Conservation (phyloP, 2,113 vertebrate genomes). For the Neolamprologus longior region DNA sequence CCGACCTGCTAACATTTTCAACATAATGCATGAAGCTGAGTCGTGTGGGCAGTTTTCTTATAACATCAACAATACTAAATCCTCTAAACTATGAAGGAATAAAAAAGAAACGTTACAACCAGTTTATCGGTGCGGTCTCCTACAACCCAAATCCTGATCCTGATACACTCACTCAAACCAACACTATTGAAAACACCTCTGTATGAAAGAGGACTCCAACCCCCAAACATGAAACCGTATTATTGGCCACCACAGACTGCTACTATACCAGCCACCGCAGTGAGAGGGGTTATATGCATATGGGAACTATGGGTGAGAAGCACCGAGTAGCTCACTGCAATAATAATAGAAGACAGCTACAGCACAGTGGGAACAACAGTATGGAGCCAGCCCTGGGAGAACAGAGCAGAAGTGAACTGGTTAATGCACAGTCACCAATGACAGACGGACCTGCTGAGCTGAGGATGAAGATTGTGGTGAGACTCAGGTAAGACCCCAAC, state of each 20-base stretch:
- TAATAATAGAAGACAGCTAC: not conserved
- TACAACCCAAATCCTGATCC: not conserved
- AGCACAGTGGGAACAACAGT: not conserved
- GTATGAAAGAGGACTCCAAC: not conserved
- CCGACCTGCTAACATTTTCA: not conserved
- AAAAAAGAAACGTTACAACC: not conserved
- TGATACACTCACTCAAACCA: not conserved
- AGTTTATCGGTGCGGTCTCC: not conserved
- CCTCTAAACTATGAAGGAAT: not conserved
- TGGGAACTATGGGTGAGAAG: not conserved
- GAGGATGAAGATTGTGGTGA: not conserved
- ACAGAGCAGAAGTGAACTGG: not conserved
- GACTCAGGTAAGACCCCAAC: not conserved
- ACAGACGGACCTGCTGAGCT: not conserved
- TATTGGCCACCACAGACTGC: not conserved
- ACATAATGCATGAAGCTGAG: not conserved
- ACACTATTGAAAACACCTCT: not conserved
- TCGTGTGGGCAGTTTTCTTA: not conserved
- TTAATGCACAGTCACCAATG: not conserved
- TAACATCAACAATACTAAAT: not conserved
- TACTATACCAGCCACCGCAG: not conserved
- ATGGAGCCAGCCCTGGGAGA: not conserved
- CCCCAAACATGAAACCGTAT: not conserved
- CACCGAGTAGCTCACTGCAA: not conserved
- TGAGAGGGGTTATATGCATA: not conserved